Evolutionary conservation across 2,797 vertebrate genomes (phyloP), one percentile per base, ranked within the genome.

Genomic region (Tragelaphus eurycerus): DNA sequence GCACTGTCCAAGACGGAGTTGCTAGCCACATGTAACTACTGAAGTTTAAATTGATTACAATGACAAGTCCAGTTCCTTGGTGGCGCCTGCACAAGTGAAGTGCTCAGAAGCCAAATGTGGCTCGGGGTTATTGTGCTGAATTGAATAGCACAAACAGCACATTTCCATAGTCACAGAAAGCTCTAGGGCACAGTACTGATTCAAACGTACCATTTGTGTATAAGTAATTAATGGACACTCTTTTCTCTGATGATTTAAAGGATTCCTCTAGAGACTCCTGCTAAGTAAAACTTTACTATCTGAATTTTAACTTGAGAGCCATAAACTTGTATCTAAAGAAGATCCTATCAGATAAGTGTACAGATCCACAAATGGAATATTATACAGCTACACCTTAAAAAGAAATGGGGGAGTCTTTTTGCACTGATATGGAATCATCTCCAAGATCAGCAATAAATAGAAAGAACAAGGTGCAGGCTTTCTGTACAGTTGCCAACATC

Each of bases 171-270:
- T 1, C 85, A 64, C 27, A 84, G 90, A 14, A 62, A 94, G 60
- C 38, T 84, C 82, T 59, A 6, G 0, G 0, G 67, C 16, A 62
- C 4, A 0, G n/a, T 17, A 10, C 21, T 50, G 60, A 59, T 13
- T 34, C n/a, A 38, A 48, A 83, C 52, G 38, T 29, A 23, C 17
- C 7, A 16, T 17, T 60, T 86, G 57, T 43, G n/a, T 64, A 31
- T 1, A 60, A n/a, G 2, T 4, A 55, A 46, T n/a, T 50, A 79
- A 62, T 25, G 6, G 31, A 95, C 89, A 76, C 12, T 17, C 27
- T 21, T 31, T 76, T n/a, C 82, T 82, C 89, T 93, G 60, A 46
- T n/a, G 25, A 81, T 31, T 91, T 52, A 92, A 57, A 62, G n/a
- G 64, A 38, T 43, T 89, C 27, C 12, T 93, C 57, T 52, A 38